These are phyloP conservation scores for Seriola dumerili DNA, from an alignment of 2,113 vertebrate species.

Conservation along the genomic window DNA sequence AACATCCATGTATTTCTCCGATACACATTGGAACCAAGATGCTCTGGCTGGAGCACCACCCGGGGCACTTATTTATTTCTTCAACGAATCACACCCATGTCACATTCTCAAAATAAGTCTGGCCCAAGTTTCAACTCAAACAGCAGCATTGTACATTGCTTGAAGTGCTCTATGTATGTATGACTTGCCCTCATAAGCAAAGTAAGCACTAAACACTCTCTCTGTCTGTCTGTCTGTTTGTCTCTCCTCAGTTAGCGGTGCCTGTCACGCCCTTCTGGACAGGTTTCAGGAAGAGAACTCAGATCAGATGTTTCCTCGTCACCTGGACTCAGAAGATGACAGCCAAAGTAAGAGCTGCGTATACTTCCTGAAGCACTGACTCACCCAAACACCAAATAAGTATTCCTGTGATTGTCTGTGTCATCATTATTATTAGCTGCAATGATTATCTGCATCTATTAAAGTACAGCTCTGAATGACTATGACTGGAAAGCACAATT, in stretches of 20 bases:
- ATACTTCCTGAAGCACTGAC: neutral
- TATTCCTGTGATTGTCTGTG: neutral
- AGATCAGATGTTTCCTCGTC: constrained; percentile 51
- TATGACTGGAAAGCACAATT: neutral
- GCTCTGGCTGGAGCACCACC: neutral
- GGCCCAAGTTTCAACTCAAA: neutral
- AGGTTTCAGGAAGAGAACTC: constrained; percentile 67
- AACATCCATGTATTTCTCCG: too few species aligned
- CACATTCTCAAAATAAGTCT: neutral
- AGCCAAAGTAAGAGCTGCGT: constrained; percentile 71
- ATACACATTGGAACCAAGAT: too few species aligned
- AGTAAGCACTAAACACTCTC: neutral
- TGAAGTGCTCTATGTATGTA: neutral
- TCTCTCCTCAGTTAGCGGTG: constrained; percentile 72
- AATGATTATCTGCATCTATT: neutral
- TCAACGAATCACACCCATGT: neutral
- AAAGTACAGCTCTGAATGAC: neutral
- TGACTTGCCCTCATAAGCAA: neutral
- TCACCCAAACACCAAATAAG: constrained; percentile 2
- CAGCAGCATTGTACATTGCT: neutral
- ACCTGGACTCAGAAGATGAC: constrained; percentile 58
- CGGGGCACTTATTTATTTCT: neutral
- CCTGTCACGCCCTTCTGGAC: constrained; percentile 70
- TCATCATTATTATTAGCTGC: neutral
- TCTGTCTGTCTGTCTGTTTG: constrained; percentile 25